Base-by-base conservation (phyloP, 1,140 invertebrate species). In the Bradysia coprophila region DNA sequence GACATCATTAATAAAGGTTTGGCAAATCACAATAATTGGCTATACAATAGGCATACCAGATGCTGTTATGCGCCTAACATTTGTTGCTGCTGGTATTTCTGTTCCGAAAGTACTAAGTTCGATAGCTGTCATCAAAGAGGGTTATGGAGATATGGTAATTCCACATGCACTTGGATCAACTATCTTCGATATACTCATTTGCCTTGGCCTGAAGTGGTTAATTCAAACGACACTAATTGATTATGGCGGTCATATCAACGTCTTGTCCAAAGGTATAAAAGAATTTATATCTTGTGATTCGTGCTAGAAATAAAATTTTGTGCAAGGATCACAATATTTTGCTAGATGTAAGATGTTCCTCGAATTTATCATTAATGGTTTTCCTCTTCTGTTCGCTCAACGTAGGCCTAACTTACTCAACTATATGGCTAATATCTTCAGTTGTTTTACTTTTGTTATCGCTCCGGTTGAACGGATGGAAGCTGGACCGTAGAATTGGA, bases 131-230 rank as follows among this genome's bases (percentile, higher is more conserved):
- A 87, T 89, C 49, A 89, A 88, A 65, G 87, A 92, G 67, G 88
- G 88, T 59, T 83, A 83, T 52, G 88, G 87, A n/a, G 93, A 98
- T 61, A 98, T 98, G 94, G 94, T 93, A 32, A 91, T 98, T 1
- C 95, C 90, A n/a, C 96, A 96, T 62, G 92, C 92, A 1, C 86
- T 98, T 41, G 94, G 93, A 13, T 94, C 89, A 45, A 98, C 98
- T 65, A 90, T 98, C 37, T 98, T 98, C 66, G 94, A 98, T 62
- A 95, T 98, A 56, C 69, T 97, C 40, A 76, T 98, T 43, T 96
- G 92, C 57, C 75, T 97, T 33, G 92, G 91, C 40, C 69, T 97
- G 51, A 91, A 91, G n/a, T 97, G 92, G 92, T 94, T 95, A 62
- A 75, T 95, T 40, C 84, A 92, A 63, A 93, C 89, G 18, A 81